Conservation (phyloP, 1,140 invertebrate genomes). For the Drosophila kepulauana region DNA sequence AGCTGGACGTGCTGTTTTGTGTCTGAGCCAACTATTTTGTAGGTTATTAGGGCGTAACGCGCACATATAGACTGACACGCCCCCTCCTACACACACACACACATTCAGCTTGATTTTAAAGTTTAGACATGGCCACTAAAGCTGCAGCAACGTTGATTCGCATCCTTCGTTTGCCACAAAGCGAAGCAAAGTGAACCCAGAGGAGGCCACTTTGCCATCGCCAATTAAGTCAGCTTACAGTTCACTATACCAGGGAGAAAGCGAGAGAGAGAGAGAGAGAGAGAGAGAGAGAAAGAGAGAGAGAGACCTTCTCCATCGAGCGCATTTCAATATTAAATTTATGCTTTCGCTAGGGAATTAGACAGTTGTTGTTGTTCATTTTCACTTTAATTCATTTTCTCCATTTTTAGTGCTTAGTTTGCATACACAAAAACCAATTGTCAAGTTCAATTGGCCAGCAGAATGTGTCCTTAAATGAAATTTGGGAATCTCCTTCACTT, state of each 20-base stretch:
- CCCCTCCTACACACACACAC: conserved; percentile 17
- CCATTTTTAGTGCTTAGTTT: no score
- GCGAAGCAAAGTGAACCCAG: background rate
- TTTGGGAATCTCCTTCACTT: no score
- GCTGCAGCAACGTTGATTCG: conserved; percentile 23
- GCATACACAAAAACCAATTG: no score
- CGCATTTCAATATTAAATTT: no score
- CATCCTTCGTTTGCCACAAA: background rate
- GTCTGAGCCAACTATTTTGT: conserved; percentile 77
- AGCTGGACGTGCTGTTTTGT: conserved; percentile 61
- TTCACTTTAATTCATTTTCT: no score
- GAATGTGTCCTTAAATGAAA: no score
- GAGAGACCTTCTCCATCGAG: no score
- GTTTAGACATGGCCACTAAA: conserved; percentile 52
- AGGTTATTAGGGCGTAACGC: conserved; percentile 81
- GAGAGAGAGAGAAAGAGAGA: no score
- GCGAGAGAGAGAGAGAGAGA: no score
- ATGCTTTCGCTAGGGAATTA: no score
- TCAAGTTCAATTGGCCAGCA: no score
- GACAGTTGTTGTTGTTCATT: no score
- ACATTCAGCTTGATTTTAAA: conserved; percentile 67
- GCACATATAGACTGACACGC: conserved; percentile 52
- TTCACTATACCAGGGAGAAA: background rate
- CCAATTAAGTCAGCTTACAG: conserved; percentile 4
- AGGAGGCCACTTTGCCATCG: conserved; percentile 1